These are phyloP conservation scores for Oreocharis arfaki DNA, from an alignment of 2,113 vertebrate genomes.

Conservation along the genomic window DNA sequence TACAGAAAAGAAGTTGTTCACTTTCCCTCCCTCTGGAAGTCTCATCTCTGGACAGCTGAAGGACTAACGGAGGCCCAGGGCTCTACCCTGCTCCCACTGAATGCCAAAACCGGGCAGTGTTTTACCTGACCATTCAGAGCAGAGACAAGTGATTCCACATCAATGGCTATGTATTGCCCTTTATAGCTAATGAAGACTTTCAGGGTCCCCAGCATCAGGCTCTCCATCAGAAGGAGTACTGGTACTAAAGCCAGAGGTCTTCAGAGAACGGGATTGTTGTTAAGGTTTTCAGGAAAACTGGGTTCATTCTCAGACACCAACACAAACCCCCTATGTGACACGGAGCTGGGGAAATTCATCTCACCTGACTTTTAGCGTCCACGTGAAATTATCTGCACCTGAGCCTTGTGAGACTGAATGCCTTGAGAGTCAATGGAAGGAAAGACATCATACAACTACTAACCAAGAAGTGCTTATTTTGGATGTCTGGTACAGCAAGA, in stretches of 20 bases:
- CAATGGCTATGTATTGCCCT: neutral
- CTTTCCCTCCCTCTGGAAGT: neutral
- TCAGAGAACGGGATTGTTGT: neutral
- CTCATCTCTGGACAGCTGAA: neutral
- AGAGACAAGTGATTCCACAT: neutral
- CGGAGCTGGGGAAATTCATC: rapidly evolving
- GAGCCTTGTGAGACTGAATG: neutral
- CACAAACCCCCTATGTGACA: neutral
- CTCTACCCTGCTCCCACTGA: neutral
- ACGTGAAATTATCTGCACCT: neutral
- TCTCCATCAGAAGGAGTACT: neutral
- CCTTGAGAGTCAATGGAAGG: neutral
- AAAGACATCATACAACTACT: neutral
- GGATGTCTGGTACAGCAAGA: neutral
- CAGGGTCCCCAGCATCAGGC: neutral
- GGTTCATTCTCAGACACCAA: neutral
- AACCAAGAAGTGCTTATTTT: neutral
- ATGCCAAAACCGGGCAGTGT: rapidly evolving
- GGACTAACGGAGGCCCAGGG: neutral
- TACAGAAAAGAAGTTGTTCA: neutral
- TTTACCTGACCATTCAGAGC: neutral
- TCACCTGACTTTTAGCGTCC: neutral
- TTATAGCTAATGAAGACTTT: neutral
- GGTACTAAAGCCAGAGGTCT: neutral
- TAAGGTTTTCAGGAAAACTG: neutral